These are phyloP conservation scores for Florisuga fusca DNA, from an alignment of 2,797 vertebrate species.

Conservation along the genomic window DNA sequence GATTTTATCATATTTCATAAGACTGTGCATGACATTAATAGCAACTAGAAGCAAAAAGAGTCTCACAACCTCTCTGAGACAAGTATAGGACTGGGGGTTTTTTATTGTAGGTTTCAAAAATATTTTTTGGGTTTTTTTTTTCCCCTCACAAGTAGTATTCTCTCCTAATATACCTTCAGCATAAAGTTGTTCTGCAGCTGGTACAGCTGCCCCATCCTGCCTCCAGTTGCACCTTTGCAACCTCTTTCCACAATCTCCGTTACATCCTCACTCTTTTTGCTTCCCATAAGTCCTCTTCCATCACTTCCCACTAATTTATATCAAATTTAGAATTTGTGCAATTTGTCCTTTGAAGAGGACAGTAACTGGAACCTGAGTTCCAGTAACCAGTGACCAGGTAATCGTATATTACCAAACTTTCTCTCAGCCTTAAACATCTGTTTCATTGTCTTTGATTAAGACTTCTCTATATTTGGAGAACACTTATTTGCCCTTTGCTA, in stretches of 20 bases:
- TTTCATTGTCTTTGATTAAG: not conserved
- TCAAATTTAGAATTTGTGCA: not conserved
- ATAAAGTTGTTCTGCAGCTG: not conserved
- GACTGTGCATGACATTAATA: not conserved
- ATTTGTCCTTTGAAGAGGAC: not conserved
- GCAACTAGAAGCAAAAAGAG: not conserved
- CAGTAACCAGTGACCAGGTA: not conserved
- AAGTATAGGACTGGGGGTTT: not conserved
- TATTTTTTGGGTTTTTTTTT: not conserved
- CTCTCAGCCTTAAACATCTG: not conserved
- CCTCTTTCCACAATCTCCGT: not conserved
- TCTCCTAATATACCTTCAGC: not conserved
- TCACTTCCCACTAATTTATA: not conserved
- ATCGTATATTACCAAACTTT: not conserved
- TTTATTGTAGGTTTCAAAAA: not conserved
- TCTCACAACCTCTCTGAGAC: not conserved
- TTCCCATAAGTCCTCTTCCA: not conserved
- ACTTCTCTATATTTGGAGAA: conserved; percentile 3
- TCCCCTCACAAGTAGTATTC: not conserved
- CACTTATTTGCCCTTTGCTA: not conserved
- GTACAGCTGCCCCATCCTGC: not conserved
- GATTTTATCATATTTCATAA: not conserved
- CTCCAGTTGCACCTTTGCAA: not conserved
- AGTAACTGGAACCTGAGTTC: not conserved
- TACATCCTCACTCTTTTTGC: not conserved